Conservation (phyloP, 2,113 vertebrate genomes). For the Chaenocephalus aceratus region DNA sequence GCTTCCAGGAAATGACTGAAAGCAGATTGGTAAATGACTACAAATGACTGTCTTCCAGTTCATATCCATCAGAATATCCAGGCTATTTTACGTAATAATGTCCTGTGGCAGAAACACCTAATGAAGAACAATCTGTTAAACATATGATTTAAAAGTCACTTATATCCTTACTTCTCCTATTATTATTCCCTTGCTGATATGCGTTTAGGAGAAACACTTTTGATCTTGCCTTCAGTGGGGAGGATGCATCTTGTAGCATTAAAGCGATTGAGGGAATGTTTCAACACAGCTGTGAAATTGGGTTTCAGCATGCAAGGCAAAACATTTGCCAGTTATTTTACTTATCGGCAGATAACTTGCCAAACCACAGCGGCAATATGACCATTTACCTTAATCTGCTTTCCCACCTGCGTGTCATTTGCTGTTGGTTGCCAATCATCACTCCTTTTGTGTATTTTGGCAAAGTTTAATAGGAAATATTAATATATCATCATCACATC, state of each 20-base stretch:
- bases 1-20: conserved; percentile 56
- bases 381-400: neutral
- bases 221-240: neutral
- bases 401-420: no score
- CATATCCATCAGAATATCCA: conserved; percentile 22
- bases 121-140: conserved; percentile 23
- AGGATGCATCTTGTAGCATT: neutral
- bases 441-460: no score
- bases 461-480: no score
- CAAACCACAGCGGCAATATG: conserved; percentile 23
- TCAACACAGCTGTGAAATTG: neutral
- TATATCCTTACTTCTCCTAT: neutral
- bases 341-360: conserved; percentile 16
- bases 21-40: conserved; percentile 44
- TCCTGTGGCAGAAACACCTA: conserved; percentile 4
- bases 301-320: neutral
- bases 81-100: conserved; percentile 1
- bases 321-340: neutral
- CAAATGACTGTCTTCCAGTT: conserved; percentile 4
- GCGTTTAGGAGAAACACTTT: neutral
- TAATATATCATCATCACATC: no score
- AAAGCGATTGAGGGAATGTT: neutral
- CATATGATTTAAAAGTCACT: neutral
- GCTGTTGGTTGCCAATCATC: no score
- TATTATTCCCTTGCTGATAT: no score